Conservation (phyloP, 2,797 vertebrate species). For the Sardinella longiceps region DNA sequence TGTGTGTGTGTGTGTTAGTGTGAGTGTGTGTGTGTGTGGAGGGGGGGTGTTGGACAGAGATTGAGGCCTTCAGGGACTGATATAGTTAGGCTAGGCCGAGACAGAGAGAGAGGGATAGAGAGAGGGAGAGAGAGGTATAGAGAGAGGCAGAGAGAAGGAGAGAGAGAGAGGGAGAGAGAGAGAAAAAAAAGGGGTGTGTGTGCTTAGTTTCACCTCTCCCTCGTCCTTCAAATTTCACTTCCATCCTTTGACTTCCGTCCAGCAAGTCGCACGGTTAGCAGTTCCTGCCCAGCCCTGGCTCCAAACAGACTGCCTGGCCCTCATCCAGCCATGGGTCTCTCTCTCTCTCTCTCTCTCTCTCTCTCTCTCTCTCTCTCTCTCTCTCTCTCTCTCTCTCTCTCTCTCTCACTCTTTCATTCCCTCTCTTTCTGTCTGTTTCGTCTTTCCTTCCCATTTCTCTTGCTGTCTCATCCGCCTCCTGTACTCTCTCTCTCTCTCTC, state of each 20-base stretch:
- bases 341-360: slow-evolving; percentile 27
- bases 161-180: background rate
- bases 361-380: slow-evolving; percentile 6
- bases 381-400: background rate
- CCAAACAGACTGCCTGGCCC: slow-evolving; percentile 31
- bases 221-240: slow-evolving; percentile 37
- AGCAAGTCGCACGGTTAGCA: slow-evolving; percentile 21
- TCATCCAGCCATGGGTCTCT: slow-evolving; percentile 24
- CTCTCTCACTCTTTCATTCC: background rate
- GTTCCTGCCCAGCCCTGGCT: slow-evolving; percentile 22
- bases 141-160: background rate
- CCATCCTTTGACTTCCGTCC: slow-evolving; percentile 33
- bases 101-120: background rate
- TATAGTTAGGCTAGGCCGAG: background rate
- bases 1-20: too few relatives aligned
- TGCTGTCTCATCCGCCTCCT: background rate
- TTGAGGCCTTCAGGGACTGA: too few relatives aligned
- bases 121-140: background rate
- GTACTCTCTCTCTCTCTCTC: slow-evolving; percentile 23
- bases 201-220: slow-evolving; percentile 19
- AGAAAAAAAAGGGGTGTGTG: background rate
- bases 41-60: too few relatives aligned
- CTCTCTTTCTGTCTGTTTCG: background rate
- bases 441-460: background rate
- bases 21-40: too few relatives aligned